Percentiles rank a stretch among this genome's conserved stretches.
Conservation (phyloP, 1,140 invertebrate genomes). For the Drosophila orena region DNA sequence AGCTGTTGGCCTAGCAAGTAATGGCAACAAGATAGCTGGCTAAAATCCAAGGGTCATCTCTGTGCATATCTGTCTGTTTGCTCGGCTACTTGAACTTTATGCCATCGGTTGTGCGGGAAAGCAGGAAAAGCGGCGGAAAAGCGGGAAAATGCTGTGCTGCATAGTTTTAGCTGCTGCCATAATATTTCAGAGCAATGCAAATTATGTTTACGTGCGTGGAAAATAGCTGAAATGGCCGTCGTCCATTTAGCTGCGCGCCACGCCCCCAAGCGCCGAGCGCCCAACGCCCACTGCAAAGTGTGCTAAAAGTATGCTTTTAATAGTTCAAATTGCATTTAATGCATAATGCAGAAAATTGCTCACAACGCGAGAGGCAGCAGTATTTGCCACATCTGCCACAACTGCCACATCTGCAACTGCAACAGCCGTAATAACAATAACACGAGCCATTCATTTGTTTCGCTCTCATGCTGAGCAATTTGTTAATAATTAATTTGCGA, state of each 20-base stretch:
- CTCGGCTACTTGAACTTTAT: conserved; percentile 43
- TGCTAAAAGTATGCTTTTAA: conserved; percentile 65
- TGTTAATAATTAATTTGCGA: conserved; percentile 52
- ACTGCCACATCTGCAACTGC: conserved; percentile 19
- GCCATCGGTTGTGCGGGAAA: conserved; percentile 5
- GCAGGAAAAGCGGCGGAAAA: conserved; percentile 10
- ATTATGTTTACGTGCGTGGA: conserved; percentile 68
- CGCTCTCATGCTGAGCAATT: conserved; percentile 42
- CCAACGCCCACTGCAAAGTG: background rate
- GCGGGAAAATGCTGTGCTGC: conserved; percentile 43
- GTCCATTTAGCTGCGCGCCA: conserved; percentile 7
- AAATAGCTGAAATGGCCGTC: conserved; percentile 37
- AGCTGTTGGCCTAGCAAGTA: background rate
- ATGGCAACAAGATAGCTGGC: too few species aligned
- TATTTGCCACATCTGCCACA: background rate
- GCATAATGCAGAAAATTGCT: conserved; percentile 57
- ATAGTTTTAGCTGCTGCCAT: conserved; percentile 66
- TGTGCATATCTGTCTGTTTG: conserved; percentile 19
- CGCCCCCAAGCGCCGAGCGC: background rate
- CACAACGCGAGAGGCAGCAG: conserved; percentile 10
- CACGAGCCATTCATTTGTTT: conserved; percentile 41
- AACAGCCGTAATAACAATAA: conserved; percentile 26
- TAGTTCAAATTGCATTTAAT: conserved; percentile 74
- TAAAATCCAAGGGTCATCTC: conserved; percentile 10
- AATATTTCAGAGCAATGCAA: conserved; percentile 70